Evolutionary conservation across 2,113 vertebrate species (phyloP).

Genomic region (Lagopus muta): DNA sequence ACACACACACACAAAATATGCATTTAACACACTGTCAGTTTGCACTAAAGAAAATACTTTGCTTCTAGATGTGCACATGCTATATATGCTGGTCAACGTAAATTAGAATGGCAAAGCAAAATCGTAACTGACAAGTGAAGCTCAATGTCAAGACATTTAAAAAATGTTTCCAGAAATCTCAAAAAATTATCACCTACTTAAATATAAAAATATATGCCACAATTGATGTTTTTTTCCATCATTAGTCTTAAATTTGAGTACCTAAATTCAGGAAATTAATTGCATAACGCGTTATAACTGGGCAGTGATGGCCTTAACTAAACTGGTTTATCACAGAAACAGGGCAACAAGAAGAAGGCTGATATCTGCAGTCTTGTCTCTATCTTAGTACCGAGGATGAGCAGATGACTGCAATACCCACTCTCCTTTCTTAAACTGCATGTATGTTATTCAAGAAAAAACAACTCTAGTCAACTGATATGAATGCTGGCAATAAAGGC

Average conservation of each 20-base stretch:
- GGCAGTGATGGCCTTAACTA: not conserved
- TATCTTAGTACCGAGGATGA: not conserved
- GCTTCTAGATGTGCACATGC: not conserved
- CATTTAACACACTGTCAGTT: not conserved
- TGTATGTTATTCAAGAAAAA: not conserved
- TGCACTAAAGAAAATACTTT: not conserved
- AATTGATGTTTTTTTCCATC: not conserved
- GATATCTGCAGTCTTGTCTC: not conserved
- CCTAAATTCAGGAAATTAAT: not conserved
- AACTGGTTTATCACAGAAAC: not conserved
- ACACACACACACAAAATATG: not conserved
- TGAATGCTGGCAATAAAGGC: not conserved
- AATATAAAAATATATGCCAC: rapidly evolving
- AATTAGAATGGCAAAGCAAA: not conserved
- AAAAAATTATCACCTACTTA: rapidly evolving
- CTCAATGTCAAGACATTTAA: not conserved
- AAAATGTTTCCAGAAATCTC: not conserved
- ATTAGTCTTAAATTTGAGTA: not conserved
- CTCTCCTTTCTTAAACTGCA: not conserved
- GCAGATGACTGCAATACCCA: not conserved
- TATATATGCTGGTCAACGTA: not conserved
- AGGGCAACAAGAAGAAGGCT: not conserved
- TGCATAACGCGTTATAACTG: not conserved
- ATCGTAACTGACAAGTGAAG: not conserved
- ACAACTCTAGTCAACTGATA: not conserved